These are phyloP conservation scores for Diloba caeruleocephala DNA, from an alignment of 2,888 invertebrate genomes.

Conservation along the genomic window DNA sequence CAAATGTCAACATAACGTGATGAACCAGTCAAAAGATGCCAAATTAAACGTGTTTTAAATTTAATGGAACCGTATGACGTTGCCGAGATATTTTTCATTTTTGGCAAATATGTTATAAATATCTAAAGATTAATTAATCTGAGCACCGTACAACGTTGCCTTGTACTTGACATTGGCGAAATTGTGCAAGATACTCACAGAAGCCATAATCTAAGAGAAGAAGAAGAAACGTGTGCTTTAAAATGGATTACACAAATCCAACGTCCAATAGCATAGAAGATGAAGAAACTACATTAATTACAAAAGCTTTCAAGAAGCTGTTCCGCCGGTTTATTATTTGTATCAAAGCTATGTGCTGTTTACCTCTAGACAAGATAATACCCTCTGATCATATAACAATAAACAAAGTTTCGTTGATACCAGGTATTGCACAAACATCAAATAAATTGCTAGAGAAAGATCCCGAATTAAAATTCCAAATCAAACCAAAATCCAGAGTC, in stretches of 20 bases:
- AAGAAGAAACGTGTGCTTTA: slow-evolving; percentile 2
- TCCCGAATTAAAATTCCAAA: slow-evolving; percentile 10
- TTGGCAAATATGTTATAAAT: no score
- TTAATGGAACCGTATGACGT: no score
- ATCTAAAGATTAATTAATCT: no score
- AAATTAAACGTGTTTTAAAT: no score
- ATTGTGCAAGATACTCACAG: no score
- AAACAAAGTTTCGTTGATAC: neutral
- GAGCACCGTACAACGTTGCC: no score
- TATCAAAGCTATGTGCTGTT: slow-evolving; percentile 33
- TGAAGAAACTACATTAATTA: neutral
- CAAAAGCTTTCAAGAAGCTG: slow-evolving; percentile 10
- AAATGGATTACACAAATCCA: slow-evolving; percentile 9
- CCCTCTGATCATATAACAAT: slow-evolving; percentile 1
- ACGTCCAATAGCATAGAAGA: neutral
- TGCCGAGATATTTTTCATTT: no score
- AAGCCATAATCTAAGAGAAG: no score
- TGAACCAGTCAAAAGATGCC: no score
- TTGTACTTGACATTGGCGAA: no score
- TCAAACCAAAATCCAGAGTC: slow-evolving; percentile 24
- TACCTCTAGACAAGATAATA: slow-evolving; percentile 42
- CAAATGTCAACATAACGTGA: slow-evolving; percentile 2
- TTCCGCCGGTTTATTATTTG: slow-evolving; percentile 29
- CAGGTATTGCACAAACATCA: slow-evolving; percentile 1
- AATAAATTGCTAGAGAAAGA: neutral